These are phyloP conservation scores for Gymnosoma rotundatum DNA, from an alignment of 2,888 invertebrate species.

Conservation along the genomic window DNA sequence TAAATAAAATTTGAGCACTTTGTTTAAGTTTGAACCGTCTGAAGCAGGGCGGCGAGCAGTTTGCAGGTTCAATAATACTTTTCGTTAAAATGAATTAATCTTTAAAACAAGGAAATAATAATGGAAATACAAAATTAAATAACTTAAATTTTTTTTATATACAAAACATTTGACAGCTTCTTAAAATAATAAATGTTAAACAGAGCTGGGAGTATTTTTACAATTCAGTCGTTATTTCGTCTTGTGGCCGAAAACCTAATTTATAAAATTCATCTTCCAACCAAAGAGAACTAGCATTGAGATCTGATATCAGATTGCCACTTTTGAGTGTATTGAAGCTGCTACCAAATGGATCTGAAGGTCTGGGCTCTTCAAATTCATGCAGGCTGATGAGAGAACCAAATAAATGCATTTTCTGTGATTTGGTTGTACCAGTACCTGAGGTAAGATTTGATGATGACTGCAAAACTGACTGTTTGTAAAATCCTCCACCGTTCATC, in stretches of 20 bases:
- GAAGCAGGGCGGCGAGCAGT: background rate
- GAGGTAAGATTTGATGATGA: conserved; percentile 70
- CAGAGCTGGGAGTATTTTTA: conserved; percentile 77
- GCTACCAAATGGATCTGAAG: conserved; percentile 84
- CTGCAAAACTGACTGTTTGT: conserved; percentile 72
- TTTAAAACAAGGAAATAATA: background rate
- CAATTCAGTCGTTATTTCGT: conserved; percentile 93
- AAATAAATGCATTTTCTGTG: conserved; percentile 81
- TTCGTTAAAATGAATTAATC: conserved; percentile 6
- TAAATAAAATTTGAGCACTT: conserved; percentile 66
- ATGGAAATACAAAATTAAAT: conserved; percentile 8
- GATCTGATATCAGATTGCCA: conserved; percentile 81
- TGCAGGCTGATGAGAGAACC: conserved; percentile 82
- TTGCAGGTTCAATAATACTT: conserved; percentile 59
- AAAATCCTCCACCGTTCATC: conserved; percentile 69
- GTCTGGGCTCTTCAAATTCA: conserved; percentile 82
- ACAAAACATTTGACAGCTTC: conserved; percentile 49
- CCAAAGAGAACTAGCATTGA: conserved; percentile 85
- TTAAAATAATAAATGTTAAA: background rate
- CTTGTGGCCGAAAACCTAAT: conserved; percentile 92
- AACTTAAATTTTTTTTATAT: conserved; percentile 46
- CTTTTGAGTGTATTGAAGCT: conserved; percentile 83
- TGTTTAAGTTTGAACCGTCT: conserved; percentile 56
- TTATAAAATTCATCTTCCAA: conserved; percentile 92
- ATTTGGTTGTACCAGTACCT: conserved; percentile 71